Evolutionary conservation across 2,888 invertebrate genomes (phyloP), one percentile per base, ranked within the genome.

Genomic region (Drosophila meridiana): DNA sequence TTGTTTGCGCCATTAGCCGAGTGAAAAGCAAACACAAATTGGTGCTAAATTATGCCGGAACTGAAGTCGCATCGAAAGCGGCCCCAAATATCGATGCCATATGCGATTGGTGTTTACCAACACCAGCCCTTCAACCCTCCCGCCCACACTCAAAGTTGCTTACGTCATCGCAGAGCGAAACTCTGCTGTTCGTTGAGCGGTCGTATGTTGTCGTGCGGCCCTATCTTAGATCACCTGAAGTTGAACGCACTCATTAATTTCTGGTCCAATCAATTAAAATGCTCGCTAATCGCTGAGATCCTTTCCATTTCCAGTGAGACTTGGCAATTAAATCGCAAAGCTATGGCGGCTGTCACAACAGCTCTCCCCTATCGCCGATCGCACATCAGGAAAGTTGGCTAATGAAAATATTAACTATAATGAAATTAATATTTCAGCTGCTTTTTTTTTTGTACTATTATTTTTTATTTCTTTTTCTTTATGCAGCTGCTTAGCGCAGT

Each of bases 1-100:
- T 76, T 79, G 65, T 78, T 76, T 75, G 73, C 70, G 72, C 87
- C 79, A 85, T 89, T 85, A 85, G 87, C 78, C 75, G 66, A 82
- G 76, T 72, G 82, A 82, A 89, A 86, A 82, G 89, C 85, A 86
- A 89, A 86, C 84, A 85, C 82, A 86, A 89, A 86, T 86, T 89
- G 87, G 85, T 86, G 85, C 85, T 89, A 86, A 86, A 89, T 86
- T 86, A 89, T 89, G 87, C 85, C 85, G 85, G 85, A 85, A 85
- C 89, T 74, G 63, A 62, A 64, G 73, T 81, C 78, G 74, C 69
- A 74, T 78, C 70, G 75, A 56, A 73, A 59, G 53, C 60, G 36
- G 34, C 28, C 34, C 42, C 36, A 61, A 62, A 55, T 34, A 77
- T 58, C 58, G 66, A 61, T 43, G 57, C 72, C 83, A 80, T 80